phyloP scores from a whole-genome alignment of 2,113 vertebrate species.

The Bagarius yarrelli region DNA sequence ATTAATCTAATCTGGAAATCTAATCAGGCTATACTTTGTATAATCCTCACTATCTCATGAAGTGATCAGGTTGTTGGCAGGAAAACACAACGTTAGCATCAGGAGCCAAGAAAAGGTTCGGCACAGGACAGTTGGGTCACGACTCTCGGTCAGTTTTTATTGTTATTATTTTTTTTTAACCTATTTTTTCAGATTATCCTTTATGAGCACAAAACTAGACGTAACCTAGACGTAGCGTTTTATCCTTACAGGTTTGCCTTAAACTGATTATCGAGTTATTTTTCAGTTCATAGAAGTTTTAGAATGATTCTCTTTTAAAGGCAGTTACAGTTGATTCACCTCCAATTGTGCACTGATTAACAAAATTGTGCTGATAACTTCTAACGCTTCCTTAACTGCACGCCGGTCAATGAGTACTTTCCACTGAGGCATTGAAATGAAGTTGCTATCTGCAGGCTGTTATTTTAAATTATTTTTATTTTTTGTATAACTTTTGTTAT shows the following conservation, averaged over 20 bases:
- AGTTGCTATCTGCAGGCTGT: too few species aligned
- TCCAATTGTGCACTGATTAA: too few species aligned
- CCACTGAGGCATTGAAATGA: too few species aligned
- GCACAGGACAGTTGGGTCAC: background rate
- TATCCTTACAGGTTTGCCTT: conserved; percentile 4
- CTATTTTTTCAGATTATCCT: background rate
- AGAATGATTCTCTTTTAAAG: too few species aligned
- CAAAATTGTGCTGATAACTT: too few species aligned
- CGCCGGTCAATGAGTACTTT: too few species aligned
- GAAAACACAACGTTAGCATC: background rate
- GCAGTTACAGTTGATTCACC: too few species aligned
- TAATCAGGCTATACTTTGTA: background rate
- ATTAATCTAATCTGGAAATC: background rate
- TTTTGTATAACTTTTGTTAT: too few species aligned
- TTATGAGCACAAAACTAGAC: conserved; percentile 4
- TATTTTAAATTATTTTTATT: too few species aligned
- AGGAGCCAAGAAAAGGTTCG: background rate
- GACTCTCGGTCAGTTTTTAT: background rate
- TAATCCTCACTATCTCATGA: background rate
- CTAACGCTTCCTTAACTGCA: too few species aligned
- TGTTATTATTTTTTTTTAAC: background rate
- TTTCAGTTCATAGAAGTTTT: background rate
- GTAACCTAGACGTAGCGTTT: background rate
- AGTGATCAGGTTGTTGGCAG: conserved; percentile 19
- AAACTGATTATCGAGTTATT: background rate